These are phyloP conservation scores for Dynastes grantii DNA, from an alignment of 2,888 invertebrate genomes.

Conservation along the genomic window DNA sequence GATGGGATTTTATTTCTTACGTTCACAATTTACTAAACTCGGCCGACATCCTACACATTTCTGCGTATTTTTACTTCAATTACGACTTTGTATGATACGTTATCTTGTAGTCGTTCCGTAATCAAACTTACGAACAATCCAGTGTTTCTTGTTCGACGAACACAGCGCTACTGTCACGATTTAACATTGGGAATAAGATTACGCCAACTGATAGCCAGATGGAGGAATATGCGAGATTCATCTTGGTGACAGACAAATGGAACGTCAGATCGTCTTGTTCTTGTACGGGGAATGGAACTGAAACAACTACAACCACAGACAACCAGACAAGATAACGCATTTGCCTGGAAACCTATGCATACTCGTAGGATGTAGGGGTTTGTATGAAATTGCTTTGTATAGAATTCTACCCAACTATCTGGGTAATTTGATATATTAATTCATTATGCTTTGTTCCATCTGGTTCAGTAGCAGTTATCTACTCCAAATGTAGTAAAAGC, in stretches of 20 bases:
- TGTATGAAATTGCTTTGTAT: not conserved
- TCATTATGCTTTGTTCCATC: constrained; percentile 24
- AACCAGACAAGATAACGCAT: constrained; percentile 9
- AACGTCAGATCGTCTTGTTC: constrained; percentile 26
- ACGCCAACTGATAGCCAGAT: not conserved
- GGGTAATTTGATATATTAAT: constrained; percentile 29
- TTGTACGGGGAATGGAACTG: not conserved
- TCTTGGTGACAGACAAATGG: constrained; percentile 33
- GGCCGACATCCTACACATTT: no score
- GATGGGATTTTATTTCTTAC: no score
- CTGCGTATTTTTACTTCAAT: no score
- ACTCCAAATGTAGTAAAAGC: not conserved
- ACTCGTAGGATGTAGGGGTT: not conserved
- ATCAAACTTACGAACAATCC: not conserved
- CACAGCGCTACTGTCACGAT: not conserved
- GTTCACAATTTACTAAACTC: no score
- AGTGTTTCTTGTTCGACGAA: not conserved
- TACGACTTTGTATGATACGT: no score
- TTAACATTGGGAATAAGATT: constrained; percentile 3
- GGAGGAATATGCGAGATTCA: not conserved
- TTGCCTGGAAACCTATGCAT: not conserved
- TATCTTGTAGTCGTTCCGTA: not conserved
- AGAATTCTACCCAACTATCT: constrained; percentile 12
- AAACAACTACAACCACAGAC: constrained; percentile 4
- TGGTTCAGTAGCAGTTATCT: constrained; percentile 2